A percentile compares a stretch with the other conserved stretches of the same genome.
Conservation (phyloP, 1,140 invertebrate genomes). For the Archivesica marissinica region DNA sequence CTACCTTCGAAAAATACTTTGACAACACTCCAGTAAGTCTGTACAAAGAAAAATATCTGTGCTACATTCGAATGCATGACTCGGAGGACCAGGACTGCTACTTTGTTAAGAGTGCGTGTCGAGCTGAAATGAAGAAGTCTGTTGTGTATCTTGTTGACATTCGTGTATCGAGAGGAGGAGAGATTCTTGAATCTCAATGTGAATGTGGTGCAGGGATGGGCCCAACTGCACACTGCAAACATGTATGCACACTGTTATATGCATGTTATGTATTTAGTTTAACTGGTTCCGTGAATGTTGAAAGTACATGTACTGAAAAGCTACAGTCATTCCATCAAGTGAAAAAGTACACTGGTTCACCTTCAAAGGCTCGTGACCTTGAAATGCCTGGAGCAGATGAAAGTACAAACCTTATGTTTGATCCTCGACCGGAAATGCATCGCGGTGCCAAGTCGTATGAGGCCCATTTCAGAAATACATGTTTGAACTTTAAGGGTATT, state of each 20-base stretch:
- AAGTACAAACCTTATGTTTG: constrained; percentile 30
- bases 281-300: constrained; percentile 6
- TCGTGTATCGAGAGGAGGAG: not conserved
- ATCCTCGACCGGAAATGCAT: constrained; percentile 56
- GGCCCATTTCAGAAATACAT: constrained; percentile 60
- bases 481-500: constrained; percentile 50
- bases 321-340: constrained; percentile 65
- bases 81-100: no score
- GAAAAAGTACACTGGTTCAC: constrained; percentile 55
- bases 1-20: no score
- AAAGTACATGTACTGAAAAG: constrained; percentile 66
- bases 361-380: constrained; percentile 55
- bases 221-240: constrained; percentile 66
- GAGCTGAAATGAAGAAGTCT: constrained; percentile 48
- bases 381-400: constrained; percentile 20
- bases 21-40: no score
- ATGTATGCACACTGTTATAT: constrained; percentile 62
- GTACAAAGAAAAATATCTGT: no score
- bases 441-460: constrained; percentile 24
- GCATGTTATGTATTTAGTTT: constrained; percentile 44
- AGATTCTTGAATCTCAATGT: constrained; percentile 49
- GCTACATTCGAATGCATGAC: no score
- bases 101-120: constrained; percentile 23
- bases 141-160: constrained; percentile 46
- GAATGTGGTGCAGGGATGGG: constrained; percentile 64